A percentile compares a stretch with the other conserved stretches of the same genome.
phyloP scores from a whole-genome alignment of 2,113 vertebrate genomes.

The Lipophrys pholis region DNA sequence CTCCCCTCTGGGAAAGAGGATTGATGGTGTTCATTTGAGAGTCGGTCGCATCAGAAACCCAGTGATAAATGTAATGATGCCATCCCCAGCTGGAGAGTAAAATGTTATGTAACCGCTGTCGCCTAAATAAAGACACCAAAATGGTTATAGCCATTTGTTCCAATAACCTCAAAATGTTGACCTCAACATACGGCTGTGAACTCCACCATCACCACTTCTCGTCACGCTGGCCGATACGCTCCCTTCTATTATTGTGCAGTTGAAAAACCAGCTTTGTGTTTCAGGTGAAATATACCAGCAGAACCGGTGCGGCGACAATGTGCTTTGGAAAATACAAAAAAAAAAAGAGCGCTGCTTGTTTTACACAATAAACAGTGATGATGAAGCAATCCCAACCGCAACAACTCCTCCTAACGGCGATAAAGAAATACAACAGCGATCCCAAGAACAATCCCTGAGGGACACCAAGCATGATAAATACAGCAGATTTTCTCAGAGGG shows the following conservation, averaged over 20 bases:
- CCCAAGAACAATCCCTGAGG: background rate
- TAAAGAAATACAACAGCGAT: background rate
- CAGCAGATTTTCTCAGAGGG: background rate
- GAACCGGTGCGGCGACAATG: constrained; percentile 50
- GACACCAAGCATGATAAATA: background rate
- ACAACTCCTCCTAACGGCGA: background rate
- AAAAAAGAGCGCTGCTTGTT: too few species aligned
- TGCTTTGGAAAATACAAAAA: constrained; percentile 1
- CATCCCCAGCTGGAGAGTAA: constrained; percentile 17
- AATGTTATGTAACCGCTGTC: constrained; percentile 33
- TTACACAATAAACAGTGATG: background rate
- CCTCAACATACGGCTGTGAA: background rate
- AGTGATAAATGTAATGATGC: constrained; percentile 69
- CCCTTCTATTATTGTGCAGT: constrained; percentile 19
- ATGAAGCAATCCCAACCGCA: background rate
- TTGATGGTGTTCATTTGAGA: constrained; percentile 71
- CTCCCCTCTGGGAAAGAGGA: constrained; percentile 56
- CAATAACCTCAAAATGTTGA: background rate
- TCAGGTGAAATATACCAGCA: constrained; percentile 34
- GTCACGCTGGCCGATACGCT: constrained; percentile 27
- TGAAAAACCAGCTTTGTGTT: constrained; percentile 58
- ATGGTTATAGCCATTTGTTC: background rate
- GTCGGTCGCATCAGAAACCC: constrained; percentile 60
- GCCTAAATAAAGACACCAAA: background rate
- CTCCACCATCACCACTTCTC: background rate